Evolutionary conservation across 1,140 invertebrate genomes (phyloP).

Genomic region (Patella vulgata): DNA sequence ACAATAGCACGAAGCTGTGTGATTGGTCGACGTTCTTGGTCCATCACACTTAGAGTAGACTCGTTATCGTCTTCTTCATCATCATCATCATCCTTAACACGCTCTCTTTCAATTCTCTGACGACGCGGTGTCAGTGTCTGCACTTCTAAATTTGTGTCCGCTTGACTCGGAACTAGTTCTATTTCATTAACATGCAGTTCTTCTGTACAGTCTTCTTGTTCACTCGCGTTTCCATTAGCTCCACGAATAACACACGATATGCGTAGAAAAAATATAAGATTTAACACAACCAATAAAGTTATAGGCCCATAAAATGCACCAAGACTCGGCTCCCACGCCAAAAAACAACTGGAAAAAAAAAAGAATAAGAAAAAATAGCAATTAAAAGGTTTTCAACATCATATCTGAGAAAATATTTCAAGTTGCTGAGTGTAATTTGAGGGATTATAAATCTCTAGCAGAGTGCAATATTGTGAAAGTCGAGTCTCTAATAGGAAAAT

Average conservation of each 20-base stretch:
- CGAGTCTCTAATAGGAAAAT: too few species aligned
- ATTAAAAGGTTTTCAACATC: too few species aligned
- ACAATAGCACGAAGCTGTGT: slow-evolving; percentile 84
- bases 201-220: slow-evolving; percentile 48
- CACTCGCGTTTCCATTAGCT: slow-evolving; percentile 28
- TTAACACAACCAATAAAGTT: slow-evolving; percentile 77
- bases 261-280: slow-evolving; percentile 79
- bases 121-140: slow-evolving; percentile 53
- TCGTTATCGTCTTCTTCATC: slow-evolving; percentile 36
- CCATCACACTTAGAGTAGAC: slow-evolving; percentile 78
- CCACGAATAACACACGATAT: slow-evolving; percentile 76
- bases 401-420: too few species aligned
- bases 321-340: slow-evolving; percentile 81
- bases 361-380: slow-evolving; percentile 10
- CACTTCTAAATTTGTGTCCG: slow-evolving; percentile 44
- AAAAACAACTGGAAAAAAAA: slow-evolving; percentile 75
- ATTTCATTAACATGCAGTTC: slow-evolving; percentile 73
- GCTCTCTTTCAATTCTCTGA: slow-evolving; percentile 31
- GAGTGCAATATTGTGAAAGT: too few species aligned
- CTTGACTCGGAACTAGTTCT: slow-evolving; percentile 57
- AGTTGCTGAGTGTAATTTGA: too few species aligned
- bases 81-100: slow-evolving; percentile 45
- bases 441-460: too few species aligned
- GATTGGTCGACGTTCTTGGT: slow-evolving; percentile 82
- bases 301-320: slow-evolving; percentile 84